Conservation (phyloP, 2,113 vertebrate species). For the Orcinus orca region DNA sequence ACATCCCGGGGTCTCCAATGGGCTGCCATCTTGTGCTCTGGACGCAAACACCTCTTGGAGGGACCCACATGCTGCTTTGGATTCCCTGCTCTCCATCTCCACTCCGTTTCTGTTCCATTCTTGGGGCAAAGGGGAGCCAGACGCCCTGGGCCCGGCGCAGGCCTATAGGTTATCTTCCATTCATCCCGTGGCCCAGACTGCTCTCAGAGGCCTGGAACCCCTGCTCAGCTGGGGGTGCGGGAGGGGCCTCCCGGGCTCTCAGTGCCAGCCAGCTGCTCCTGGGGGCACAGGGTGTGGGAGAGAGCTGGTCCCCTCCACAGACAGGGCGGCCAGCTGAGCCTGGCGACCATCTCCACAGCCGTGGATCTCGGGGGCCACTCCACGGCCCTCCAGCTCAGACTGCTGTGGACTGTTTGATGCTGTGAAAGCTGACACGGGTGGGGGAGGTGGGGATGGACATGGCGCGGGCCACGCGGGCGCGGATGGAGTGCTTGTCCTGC, state of each 20-base stretch:
- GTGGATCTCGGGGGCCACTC: accelerated
- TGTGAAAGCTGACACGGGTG: conserved; percentile 96
- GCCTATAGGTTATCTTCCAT: neutral
- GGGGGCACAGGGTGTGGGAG: neutral
- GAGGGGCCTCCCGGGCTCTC: neutral
- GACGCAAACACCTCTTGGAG: neutral
- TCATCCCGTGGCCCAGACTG: neutral
- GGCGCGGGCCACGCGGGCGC: conserved; percentile 90
- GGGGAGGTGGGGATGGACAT: conserved; percentile 99
- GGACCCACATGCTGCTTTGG: neutral
- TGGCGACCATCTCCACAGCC: accelerated
- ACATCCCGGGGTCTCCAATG: neutral
- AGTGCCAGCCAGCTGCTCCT: neutral
- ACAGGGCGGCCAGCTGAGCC: neutral
- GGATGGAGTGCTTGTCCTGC: conserved; percentile 97
- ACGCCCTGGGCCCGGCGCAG: neutral
- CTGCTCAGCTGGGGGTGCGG: neutral
- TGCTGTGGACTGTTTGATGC: conserved; percentile 93
- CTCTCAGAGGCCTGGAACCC: neutral
- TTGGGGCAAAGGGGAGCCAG: neutral
- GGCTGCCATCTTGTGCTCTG: neutral
- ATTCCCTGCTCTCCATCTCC: neutral
- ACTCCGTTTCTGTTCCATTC: neutral
- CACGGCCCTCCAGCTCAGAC: conserved; percentile 33
- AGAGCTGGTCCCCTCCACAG: neutral